Evolutionary conservation across 35 echinoderm and acorn worm genomes (phyloP).

Genomic region (Heliocidaris tuberculata): DNA sequence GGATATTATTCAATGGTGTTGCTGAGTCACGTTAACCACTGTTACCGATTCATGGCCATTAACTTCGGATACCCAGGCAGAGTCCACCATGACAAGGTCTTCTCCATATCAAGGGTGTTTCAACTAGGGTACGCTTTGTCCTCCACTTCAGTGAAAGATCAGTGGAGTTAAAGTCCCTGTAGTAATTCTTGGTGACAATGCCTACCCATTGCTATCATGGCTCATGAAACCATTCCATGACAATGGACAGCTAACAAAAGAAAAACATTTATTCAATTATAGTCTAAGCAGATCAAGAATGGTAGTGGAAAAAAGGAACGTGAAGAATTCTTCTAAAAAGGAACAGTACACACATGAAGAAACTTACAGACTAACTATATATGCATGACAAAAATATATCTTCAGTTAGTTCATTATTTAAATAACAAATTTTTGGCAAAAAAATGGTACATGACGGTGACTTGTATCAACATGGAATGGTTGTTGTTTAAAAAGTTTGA

Average conservation of each 20-base stretch:
- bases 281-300: slow-evolving; percentile 35
- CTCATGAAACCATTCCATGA: slow-evolving; percentile 35
- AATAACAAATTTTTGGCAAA: too few relatives aligned
- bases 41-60: slow-evolving; percentile 55
- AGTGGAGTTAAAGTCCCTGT: background rate
- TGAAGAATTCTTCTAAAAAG: slow-evolving; percentile 55
- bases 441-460: too few relatives aligned
- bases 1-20: slow-evolving; percentile 40
- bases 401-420: too few relatives aligned
- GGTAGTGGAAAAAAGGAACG: slow-evolving; percentile 54
- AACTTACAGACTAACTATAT: too few relatives aligned
- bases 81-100: slow-evolving; percentile 34
- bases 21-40: slow-evolving; percentile 19
- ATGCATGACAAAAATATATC: too few relatives aligned
- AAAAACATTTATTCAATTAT: slow-evolving; percentile 29
- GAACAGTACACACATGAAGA: slow-evolving; percentile 20
- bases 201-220: slow-evolving; percentile 39
- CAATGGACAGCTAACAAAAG: slow-evolving; percentile 25
- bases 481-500: too few relatives aligned
- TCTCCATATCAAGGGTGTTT: slow-evolving; percentile 21
- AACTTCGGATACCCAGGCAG: slow-evolving; percentile 48
- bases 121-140: background rate
- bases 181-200: background rate
- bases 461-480: too few relatives aligned
- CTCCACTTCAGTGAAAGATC: background rate